Percentiles rank a stretch among this genome's conserved stretches.
These are phyloP conservation scores for Heterodera filipjevi DNA, from an alignment of 2,888 invertebrate species.

Conservation along the genomic window DNA sequence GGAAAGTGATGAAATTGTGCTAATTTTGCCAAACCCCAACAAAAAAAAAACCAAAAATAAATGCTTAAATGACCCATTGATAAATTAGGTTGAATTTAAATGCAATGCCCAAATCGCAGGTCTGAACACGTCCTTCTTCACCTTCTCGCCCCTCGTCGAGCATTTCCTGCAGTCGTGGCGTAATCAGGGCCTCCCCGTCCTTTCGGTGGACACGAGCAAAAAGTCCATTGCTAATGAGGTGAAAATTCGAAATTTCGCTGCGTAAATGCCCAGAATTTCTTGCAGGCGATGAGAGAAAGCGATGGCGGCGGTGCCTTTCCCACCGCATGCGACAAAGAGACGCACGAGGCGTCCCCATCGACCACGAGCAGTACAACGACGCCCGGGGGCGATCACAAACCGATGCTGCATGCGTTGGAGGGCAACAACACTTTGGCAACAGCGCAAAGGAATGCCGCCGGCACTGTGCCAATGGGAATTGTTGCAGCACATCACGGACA, in stretches of 20 bases:
- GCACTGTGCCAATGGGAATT: neutral
- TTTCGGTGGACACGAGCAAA: constrained; percentile 40
- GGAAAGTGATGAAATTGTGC: neutral
- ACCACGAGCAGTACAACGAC: neutral
- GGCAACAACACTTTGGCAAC: neutral
- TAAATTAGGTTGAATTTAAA: neutral
- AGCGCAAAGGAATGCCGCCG: neutral
- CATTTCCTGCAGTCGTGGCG: constrained; percentile 54
- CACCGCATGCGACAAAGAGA: neutral
- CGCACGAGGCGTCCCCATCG: neutral
- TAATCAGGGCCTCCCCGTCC: constrained; percentile 41
- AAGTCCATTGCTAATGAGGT: constrained; percentile 40
- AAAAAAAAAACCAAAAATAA: constrained; percentile 1
- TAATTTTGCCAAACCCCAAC: neutral
- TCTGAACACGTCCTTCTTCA: constrained; percentile 60
- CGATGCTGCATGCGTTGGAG: neutral
- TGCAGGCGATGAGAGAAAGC: neutral
- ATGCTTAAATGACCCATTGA: neutral
- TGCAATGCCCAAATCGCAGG: constrained; percentile 36
- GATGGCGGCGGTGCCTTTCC: neutral
- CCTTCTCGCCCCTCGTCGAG: constrained; percentile 64
- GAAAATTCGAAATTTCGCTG: neutral
- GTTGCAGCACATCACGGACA: neutral
- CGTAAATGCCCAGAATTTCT: neutral
- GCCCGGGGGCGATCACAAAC: neutral